Evolutionary conservation across 2,888 invertebrate species (phyloP).

Genomic region (Campoplex capitator): DNA sequence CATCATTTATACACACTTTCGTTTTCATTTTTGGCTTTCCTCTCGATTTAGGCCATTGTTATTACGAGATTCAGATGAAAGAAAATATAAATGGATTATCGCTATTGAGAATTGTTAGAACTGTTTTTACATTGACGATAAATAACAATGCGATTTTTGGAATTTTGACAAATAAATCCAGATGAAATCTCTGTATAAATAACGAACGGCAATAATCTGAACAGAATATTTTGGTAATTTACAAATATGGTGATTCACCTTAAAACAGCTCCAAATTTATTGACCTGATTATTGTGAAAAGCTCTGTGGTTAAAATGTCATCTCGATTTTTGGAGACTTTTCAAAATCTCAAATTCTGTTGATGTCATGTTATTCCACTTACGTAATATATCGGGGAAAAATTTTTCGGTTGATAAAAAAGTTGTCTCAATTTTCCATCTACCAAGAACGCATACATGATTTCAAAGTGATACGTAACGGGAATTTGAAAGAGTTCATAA

Average conservation of each 20-base stretch:
- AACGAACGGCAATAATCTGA: not conserved
- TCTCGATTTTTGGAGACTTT: too few relatives aligned
- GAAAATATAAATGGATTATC: not conserved
- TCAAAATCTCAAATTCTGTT: too few relatives aligned
- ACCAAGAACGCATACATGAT: constrained; percentile 44
- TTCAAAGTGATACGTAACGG: constrained; percentile 38
- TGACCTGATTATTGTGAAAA: not conserved
- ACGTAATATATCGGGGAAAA: too few relatives aligned
- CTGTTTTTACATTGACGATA: not conserved
- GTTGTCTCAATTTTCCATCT: not conserved
- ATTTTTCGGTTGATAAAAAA: not conserved
- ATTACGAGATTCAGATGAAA: constrained; percentile 31
- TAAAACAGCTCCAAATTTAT: too few relatives aligned
- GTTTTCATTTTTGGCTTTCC: constrained; percentile 22
- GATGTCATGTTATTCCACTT: too few relatives aligned
- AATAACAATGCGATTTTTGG: not conserved
- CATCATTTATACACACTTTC: constrained; percentile 53
- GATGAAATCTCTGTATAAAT: not conserved
- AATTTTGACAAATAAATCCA: not conserved
- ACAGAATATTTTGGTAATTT: too few relatives aligned
- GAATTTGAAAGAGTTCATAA: constrained; percentile 71
- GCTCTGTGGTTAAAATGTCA: not conserved
- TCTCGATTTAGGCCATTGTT: constrained; percentile 26
- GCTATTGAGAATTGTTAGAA: not conserved
- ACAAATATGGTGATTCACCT: too few relatives aligned